Conservation (phyloP, 2,797 vertebrate genomes). For the Tauraco hartlaubi region DNA sequence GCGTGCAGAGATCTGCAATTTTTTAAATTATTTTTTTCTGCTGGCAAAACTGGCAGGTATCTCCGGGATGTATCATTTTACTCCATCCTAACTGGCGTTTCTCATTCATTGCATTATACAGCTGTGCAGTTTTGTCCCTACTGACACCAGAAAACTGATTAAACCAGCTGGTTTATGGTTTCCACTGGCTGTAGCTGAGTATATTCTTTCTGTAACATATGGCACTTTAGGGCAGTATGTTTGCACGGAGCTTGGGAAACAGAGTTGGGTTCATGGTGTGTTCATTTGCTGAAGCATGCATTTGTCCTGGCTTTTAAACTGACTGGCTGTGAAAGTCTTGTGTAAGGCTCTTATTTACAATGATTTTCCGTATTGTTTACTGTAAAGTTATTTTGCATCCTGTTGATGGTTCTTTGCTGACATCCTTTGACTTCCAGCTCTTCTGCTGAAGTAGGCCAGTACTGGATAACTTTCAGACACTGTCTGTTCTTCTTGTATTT, state of each 20-base stretch:
- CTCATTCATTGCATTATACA: background rate
- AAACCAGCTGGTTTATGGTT: conserved; percentile 55
- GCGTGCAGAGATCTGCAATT: background rate
- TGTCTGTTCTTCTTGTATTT: background rate
- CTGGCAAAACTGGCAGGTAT: background rate
- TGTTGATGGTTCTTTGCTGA: background rate
- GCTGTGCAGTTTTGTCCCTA: background rate
- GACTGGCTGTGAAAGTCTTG: background rate
- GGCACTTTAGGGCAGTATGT: background rate
- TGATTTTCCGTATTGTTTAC: background rate
- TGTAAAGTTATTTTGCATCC: background rate
- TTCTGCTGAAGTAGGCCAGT: background rate
- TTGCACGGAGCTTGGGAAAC: background rate
- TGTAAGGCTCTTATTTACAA: background rate
- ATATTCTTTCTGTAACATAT: conserved; percentile 24
- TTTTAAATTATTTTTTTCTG: background rate
- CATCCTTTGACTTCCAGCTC: background rate
- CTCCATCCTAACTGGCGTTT: background rate
- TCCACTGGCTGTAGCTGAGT: background rate
- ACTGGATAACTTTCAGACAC: background rate
- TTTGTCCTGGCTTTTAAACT: background rate
- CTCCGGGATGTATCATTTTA: background rate
- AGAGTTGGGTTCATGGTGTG: background rate
- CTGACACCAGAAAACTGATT: background rate
- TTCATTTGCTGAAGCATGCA: background rate